Percentiles rank a stretch among this genome's conserved stretches.
These are phyloP conservation scores for Trichoplusia ni DNA, from an alignment of 1,140 invertebrate genomes.

Conservation along the genomic window DNA sequence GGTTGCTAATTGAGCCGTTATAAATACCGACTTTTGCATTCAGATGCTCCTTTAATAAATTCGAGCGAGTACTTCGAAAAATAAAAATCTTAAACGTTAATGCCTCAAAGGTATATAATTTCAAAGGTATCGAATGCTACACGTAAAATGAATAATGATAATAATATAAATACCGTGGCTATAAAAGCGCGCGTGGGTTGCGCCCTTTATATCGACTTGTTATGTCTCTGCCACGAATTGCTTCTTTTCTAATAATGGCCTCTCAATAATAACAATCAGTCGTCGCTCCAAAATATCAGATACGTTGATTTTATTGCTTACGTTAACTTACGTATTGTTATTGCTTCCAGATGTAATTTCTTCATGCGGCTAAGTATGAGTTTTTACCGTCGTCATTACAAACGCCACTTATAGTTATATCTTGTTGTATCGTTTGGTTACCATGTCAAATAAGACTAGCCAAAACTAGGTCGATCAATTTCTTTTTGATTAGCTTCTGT, in stretches of 20 bases:
- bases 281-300: conserved; percentile 7
- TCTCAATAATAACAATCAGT: conserved; percentile 9
- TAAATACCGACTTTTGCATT: conserved; percentile 48
- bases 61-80: conserved; percentile 15
- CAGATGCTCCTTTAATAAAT: conserved; percentile 30
- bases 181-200: conserved; percentile 39
- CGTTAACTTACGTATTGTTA: conserved; percentile 1
- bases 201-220: neutral
- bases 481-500: no score
- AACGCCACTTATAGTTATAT: no score
- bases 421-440: no score
- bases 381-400: no score
- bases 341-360: neutral
- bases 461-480: no score
- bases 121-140: conserved; percentile 40
- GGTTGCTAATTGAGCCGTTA: conserved; percentile 62
- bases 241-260: conserved; percentile 7
- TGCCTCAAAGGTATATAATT: conserved; percentile 38
- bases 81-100: conserved; percentile 21
- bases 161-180: conserved; percentile 32
- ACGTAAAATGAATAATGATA: conserved; percentile 47
- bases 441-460: no score
- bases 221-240: conserved; percentile 12
- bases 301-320: conserved; percentile 1
- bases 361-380: conserved; percentile 4